Evolutionary conservation across 2,113 vertebrate species (phyloP).

Genomic region (Speoplatyrhinus poulsoni): DNA sequence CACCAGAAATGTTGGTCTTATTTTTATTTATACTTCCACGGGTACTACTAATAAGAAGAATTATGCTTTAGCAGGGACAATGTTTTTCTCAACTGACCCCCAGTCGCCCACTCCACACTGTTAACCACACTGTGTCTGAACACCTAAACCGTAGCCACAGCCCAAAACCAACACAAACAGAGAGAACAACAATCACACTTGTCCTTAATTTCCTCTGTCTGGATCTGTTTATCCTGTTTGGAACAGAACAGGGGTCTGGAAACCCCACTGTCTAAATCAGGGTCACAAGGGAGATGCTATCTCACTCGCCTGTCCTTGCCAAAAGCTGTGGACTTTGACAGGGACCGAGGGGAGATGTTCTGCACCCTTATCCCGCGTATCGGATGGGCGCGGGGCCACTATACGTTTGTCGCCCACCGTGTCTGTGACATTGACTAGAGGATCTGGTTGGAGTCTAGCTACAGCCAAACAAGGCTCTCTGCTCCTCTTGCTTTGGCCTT

Average conservation of each 20-base stretch:
- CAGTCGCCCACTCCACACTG: background rate
- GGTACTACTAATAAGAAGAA: background rate
- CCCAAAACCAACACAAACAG: constrained; percentile 22
- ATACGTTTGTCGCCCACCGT: constrained; percentile 18
- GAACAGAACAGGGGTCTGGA: constrained; percentile 32
- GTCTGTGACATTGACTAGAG: constrained; percentile 16
- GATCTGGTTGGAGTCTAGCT: constrained; percentile 1
- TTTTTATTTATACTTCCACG: too few relatives aligned
- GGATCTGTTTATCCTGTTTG: constrained; percentile 28
- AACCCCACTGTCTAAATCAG: constrained; percentile 22
- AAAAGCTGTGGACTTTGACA: constrained; percentile 34
- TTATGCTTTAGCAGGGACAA: background rate
- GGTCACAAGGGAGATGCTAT: constrained; percentile 30
- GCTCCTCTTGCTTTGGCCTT: background rate
- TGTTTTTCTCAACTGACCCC: background rate
- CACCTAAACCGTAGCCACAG: constrained; percentile 5
- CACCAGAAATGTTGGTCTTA: too few relatives aligned
- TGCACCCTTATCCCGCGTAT: constrained; percentile 29
- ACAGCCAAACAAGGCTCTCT: constrained; percentile 14
- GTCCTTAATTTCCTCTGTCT: constrained; percentile 52
- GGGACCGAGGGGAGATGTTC: constrained; percentile 14
- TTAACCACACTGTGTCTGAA: constrained; percentile 20
- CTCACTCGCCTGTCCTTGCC: constrained; percentile 10
- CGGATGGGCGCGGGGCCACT: constrained; percentile 32
- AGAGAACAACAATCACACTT: constrained; percentile 37